A percentile compares a stretch with the other conserved stretches of the same genome.
phyloP scores from a whole-genome alignment of 2,113 vertebrate species.

The Argyrosomus japonicus region DNA sequence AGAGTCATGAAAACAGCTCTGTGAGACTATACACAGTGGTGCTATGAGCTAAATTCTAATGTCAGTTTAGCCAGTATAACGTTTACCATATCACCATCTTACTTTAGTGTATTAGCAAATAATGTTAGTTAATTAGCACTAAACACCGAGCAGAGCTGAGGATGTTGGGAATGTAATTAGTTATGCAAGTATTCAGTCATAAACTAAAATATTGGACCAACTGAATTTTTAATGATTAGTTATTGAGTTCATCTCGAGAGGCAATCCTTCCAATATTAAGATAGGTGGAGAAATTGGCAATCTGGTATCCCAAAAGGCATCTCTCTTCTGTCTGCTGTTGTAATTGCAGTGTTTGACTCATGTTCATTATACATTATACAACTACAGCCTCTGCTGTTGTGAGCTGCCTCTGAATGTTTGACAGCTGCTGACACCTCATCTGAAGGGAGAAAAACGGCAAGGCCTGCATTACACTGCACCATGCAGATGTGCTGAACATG shows the following conservation, averaged over 20 bases:
- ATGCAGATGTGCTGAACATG: conserved; percentile 25
- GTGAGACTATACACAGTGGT: not conserved
- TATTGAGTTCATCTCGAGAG: no score
- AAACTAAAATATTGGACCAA: no score
- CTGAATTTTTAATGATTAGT: no score
- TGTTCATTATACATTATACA: conserved; percentile 28
- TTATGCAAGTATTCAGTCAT: no score
- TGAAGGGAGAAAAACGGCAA: conserved; percentile 10
- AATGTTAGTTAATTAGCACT: no score
- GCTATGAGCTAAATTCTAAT: no score
- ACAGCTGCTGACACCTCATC: conserved; percentile 36
- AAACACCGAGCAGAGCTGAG: no score
- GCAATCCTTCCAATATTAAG: not conserved
- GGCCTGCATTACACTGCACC: not conserved
- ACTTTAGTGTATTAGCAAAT: no score
- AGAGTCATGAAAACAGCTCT: not conserved
- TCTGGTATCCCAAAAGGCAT: conserved; percentile 8
- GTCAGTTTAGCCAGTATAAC: no score
- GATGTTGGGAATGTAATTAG: no score
- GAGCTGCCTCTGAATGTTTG: conserved; percentile 2
- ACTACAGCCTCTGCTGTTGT: conserved; percentile 22
- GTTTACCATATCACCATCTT: no score
- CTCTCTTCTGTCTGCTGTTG: conserved; percentile 3
- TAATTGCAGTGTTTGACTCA: conserved; percentile 29
- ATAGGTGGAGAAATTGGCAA: conserved; percentile 18